Percentiles rank a stretch among this genome's conserved stretches.
Conservation (phyloP, 2,888 invertebrate species). For the Anaspis maculata region DNA sequence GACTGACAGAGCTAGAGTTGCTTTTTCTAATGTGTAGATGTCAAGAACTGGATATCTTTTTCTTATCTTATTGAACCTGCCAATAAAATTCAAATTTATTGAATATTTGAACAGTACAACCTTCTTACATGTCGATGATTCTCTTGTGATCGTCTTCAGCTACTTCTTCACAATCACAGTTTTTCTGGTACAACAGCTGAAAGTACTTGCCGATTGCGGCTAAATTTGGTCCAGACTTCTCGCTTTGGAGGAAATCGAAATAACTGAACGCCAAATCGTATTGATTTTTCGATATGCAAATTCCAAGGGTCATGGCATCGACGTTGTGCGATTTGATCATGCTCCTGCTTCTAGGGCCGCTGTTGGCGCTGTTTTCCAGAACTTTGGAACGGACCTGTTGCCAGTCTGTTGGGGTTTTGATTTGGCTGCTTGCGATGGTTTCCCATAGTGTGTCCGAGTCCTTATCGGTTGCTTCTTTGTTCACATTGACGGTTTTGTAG, state of each 20-base stretch:
- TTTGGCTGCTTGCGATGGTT: constrained; percentile 11
- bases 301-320: constrained; percentile 52
- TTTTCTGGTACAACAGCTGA: constrained; percentile 45
- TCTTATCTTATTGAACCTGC: constrained; percentile 37
- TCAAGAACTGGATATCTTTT: constrained; percentile 53
- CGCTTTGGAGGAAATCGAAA: constrained; percentile 46
- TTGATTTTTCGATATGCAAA: constrained; percentile 43
- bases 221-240: constrained; percentile 46
- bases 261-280: constrained; percentile 50
- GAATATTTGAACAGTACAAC: constrained; percentile 10
- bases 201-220: constrained; percentile 53
- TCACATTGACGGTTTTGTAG: too few relatives aligned
- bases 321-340: constrained; percentile 46
- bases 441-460: too few relatives aligned
- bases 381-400: constrained; percentile 39
- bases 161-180: constrained; percentile 33
- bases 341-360: constrained; percentile 25
- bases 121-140: constrained; percentile 46
- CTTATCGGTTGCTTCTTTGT: too few relatives aligned
- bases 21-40: constrained; percentile 48
- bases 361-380: too few relatives aligned
- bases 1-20: constrained; percentile 54
- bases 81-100: too few relatives aligned
- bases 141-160: constrained; percentile 45
- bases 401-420: constrained; percentile 21